Base-by-base conservation (phyloP, 2,888 invertebrate species). In the Nipponacmea schrenckii region DNA sequence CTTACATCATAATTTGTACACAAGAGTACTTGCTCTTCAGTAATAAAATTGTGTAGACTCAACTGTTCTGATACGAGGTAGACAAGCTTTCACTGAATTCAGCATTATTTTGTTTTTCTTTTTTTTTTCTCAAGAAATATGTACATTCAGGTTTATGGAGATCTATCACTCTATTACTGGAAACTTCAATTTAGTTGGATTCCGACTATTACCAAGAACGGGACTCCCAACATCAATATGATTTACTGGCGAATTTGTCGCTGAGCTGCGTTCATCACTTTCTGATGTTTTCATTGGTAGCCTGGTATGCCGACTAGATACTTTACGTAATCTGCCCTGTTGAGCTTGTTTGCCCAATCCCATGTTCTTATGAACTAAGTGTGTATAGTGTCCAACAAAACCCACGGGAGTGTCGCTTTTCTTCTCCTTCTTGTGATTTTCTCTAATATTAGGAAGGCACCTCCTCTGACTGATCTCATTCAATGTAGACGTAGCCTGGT, bases 381-480 rank as follows among this genome's bases (percentile, higher is more conserved):
- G 68, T 27, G 77, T 78, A 65, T 77, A 77, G 56, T 71, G 78
- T 20, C 77, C 31, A 15, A 62, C 56, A 39, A 79, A 15, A 20
- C 79, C 68, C 3, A 70, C 74, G 1, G 80, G 78, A 24, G 63
- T 50, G 1, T 77, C 73, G 8, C 65, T 64, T 62, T 75, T 71
- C 69, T 76, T 77, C 15, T 26, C 70, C 20, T 68, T 24, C n/a
- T 76, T 45, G 69, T 71, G 39, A 76, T 14, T 45, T 69, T 73
- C 27, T 63, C 70, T 24, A 73, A 20, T 8, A 77, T 63, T 24
- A 72, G 64, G 26, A 72, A 73, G 1, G 74, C 77, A 20, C 12
- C 79, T 74, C 10, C 79, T 70, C 2, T 70, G 67, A 45, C 77
- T 76, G 26, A 81, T 75, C 4, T 77, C 80, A 15, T 76, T 74